phyloP scores from a whole-genome alignment of 2,888 invertebrate species.

The Himalopsyche anomala region DNA sequence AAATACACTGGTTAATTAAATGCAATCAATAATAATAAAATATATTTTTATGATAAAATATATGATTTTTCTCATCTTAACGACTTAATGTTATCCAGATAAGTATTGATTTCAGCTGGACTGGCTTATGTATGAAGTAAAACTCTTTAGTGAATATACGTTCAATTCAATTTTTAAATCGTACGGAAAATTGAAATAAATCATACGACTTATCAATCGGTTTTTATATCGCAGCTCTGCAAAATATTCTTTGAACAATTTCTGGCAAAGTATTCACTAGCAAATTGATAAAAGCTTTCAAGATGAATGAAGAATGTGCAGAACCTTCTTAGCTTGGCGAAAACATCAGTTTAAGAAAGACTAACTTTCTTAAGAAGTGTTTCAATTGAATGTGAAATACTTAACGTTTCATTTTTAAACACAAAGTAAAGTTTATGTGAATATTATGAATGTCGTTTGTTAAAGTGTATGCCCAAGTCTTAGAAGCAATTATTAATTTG shows the following conservation, averaged over 20 bases:
- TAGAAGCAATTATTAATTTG: no score
- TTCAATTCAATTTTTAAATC: slow-evolving; percentile 4
- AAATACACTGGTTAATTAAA: no score
- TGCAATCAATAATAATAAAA: no score
- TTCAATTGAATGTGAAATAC: neutral
- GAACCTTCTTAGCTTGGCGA: slow-evolving; percentile 1
- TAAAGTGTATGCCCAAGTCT: no score
- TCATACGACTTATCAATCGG: neutral
- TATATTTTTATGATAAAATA: no score
- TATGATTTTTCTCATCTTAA: no score
- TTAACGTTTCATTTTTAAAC: neutral
- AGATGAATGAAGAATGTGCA: slow-evolving; percentile 20
- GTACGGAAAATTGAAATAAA: neutral
- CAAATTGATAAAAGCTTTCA: slow-evolving; percentile 22
- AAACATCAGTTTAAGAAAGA: slow-evolving; percentile 18
- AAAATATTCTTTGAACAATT: slow-evolving; percentile 9
- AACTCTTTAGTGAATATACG: neutral
- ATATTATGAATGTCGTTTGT: neutral
- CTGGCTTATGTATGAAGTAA: no score
- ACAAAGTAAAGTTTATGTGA: neutral
- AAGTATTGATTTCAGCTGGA: no score
- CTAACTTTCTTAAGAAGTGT: neutral
- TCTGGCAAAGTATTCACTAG: slow-evolving; percentile 4
- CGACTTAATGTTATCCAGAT: no score
- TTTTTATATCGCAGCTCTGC: slow-evolving; percentile 1